Conservation (phyloP, 1,140 invertebrate genomes). For the Scaptomyza graminum region DNA sequence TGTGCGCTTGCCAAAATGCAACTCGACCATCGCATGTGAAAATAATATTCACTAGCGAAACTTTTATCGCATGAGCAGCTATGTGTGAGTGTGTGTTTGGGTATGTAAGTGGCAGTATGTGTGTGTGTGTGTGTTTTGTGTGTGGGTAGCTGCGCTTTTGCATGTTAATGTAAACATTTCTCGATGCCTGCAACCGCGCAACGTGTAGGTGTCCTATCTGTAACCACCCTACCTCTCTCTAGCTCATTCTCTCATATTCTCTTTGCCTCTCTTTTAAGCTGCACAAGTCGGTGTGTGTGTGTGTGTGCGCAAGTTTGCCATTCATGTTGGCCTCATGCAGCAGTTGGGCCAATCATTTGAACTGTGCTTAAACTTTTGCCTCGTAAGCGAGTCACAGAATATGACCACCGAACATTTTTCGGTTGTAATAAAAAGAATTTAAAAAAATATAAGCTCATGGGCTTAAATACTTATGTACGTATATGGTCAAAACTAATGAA, state of each 20-base stretch:
- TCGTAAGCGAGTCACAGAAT: conserved; percentile 38
- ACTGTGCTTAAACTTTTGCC: conserved; percentile 52
- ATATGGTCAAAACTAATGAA: not conserved
- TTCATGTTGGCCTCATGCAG: conserved; percentile 32
- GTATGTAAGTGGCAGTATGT: conserved; percentile 11
- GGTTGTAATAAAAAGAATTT: not conserved
- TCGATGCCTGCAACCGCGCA: conserved; percentile 36
- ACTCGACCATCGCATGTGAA: conserved; percentile 29
- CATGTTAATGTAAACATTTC: conserved; percentile 65
- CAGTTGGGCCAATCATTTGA: conserved; percentile 51
- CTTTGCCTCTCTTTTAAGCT: not conserved
- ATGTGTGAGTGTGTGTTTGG: conserved; percentile 11
- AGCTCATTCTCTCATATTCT: not conserved
- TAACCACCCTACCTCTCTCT: not conserved
- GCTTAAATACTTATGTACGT: conserved; percentile 2
- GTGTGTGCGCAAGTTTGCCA: conserved; percentile 17
- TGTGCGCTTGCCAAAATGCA: conserved; percentile 54
- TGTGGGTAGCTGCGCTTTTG: conserved; percentile 46
- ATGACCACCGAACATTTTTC: conserved; percentile 23
- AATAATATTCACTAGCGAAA: conserved; percentile 48
- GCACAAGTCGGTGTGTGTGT: too few species aligned
- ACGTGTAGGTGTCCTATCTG: conserved; percentile 55
- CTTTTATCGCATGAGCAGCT: conserved; percentile 41
- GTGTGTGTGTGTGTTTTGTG: conserved; percentile 15
- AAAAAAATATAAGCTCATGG: too few species aligned